These are phyloP conservation scores for Acanthopleura granulata DNA, from an alignment of 2,888 invertebrate genomes.

Conservation along the genomic window DNA sequence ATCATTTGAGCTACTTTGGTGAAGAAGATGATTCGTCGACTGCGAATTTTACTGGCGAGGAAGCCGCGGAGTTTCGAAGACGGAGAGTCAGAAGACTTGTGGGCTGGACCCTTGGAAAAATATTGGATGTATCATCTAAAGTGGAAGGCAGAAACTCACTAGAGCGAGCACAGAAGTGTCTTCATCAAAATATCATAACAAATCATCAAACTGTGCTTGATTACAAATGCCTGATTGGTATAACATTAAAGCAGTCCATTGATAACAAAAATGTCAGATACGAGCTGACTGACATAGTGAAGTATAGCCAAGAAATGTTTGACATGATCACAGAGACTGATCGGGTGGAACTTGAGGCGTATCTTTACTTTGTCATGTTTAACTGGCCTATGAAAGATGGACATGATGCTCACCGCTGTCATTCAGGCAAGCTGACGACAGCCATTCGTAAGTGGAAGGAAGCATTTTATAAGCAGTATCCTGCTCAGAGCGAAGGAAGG, in stretches of 20 bases:
- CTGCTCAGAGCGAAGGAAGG: slow-evolving; percentile 34
- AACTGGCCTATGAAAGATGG: slow-evolving; percentile 39
- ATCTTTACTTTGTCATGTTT: slow-evolving; percentile 37
- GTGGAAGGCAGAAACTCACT: slow-evolving; percentile 10
- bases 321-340: slow-evolving; percentile 23
- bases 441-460: slow-evolving; percentile 38
- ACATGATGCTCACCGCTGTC: slow-evolving; percentile 23
- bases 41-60: slow-evolving; percentile 23
- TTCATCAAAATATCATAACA: not conserved
- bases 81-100: slow-evolving; percentile 34
- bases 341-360: slow-evolving; percentile 34
- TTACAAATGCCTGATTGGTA: not conserved
- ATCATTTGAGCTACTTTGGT: slow-evolving; percentile 45
- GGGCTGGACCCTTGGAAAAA: slow-evolving; percentile 29
- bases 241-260: not conserved
- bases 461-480: slow-evolving; percentile 43
- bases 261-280: not conserved
- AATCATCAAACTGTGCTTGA: not conserved
- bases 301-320: slow-evolving; percentile 34
- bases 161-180: not conserved
- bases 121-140: slow-evolving; percentile 28
- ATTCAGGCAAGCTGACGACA: slow-evolving; percentile 29
- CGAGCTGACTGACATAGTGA: slow-evolving; percentile 29
- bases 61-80: slow-evolving; percentile 35
- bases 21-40: slow-evolving; percentile 38